A percentile compares a stretch with the other conserved stretches of the same genome.
phyloP scores from a whole-genome alignment of 2,797 vertebrate species.

The Lepus oiostolus region DNA sequence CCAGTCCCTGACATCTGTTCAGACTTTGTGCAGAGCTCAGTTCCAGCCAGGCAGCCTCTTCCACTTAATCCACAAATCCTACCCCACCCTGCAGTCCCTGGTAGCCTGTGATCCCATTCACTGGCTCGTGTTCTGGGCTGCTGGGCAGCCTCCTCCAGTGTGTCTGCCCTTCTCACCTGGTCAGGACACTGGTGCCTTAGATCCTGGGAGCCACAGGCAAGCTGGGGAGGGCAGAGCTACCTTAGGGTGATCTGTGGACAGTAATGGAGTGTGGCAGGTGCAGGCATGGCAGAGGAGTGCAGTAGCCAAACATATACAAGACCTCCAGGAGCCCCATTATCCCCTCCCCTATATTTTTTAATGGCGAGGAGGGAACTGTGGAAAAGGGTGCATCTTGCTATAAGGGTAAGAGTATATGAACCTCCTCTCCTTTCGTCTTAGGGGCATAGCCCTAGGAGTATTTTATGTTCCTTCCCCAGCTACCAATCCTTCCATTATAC shows the following conservation, averaged over 20 bases:
- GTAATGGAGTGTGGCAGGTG: background rate
- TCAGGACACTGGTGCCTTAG: background rate
- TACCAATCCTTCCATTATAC: background rate
- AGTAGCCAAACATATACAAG: background rate
- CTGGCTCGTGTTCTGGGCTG: background rate
- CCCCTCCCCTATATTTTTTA: rapidly evolving
- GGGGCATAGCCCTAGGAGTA: background rate
- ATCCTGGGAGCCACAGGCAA: background rate
- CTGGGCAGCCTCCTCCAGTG: background rate
- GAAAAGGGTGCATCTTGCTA: background rate
- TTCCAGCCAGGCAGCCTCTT: conserved; percentile 87
- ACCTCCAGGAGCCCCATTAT: rapidly evolving
- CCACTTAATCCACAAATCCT: conserved; percentile 91
- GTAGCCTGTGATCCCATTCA: conserved; percentile 84
- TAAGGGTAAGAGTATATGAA: background rate
- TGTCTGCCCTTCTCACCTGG: conserved; percentile 44
- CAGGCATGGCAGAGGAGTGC: too few relatives aligned
- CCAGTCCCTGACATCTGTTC: conserved; percentile 90
- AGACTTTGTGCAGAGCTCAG: conserved; percentile 89
- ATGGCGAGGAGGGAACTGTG: background rate
- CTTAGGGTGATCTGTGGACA: background rate
- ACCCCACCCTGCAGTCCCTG: conserved; percentile 87
- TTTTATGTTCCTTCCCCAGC: background rate
- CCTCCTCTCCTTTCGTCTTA: background rate
- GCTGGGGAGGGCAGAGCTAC: background rate